Evolutionary conservation across 2,888 invertebrate species (phyloP).

Genomic region (Epinotia nisella): DNA sequence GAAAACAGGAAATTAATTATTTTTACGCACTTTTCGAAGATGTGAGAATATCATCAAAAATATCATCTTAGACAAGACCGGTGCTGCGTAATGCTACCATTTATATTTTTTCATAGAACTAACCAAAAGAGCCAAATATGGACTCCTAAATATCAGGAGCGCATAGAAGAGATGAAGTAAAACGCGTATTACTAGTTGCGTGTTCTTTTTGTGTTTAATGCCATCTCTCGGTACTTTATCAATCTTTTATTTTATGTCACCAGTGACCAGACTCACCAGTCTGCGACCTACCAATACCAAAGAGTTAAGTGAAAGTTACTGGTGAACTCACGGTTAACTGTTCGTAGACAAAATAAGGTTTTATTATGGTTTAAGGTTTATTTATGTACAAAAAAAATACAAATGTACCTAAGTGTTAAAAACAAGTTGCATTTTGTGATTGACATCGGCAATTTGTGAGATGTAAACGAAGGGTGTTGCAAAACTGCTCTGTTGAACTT

Average conservation of each 20-base stretch:
- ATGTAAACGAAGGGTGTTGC: slow-evolving; percentile 4
- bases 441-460: slow-evolving; percentile 12
- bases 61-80: too few species aligned
- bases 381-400: too few species aligned
- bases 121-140: slow-evolving; percentile 77
- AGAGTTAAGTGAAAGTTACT: background rate
- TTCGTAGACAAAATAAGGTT: background rate
- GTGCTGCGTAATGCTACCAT: too few species aligned
- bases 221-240: slow-evolving; percentile 57
- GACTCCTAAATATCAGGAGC: slow-evolving; percentile 72
- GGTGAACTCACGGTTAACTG: background rate
- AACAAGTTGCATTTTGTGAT: background rate
- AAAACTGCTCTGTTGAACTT: slow-evolving; percentile 23
- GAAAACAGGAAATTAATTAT: too few species aligned
- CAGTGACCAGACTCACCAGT: too few species aligned
- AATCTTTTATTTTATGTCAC: slow-evolving; percentile 7
- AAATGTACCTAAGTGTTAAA: too few species aligned
- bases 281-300: too few species aligned
- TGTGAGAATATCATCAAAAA: too few species aligned
- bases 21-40: too few species aligned
- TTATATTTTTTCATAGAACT: slow-evolving; percentile 36
- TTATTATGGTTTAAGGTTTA: too few species aligned
- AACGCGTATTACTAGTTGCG: background rate
- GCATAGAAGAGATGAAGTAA: slow-evolving; percentile 59
- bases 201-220: slow-evolving; percentile 48